phyloP scores from a whole-genome alignment of 2,113 vertebrate genomes.

The Carassius gibelio region DNA sequence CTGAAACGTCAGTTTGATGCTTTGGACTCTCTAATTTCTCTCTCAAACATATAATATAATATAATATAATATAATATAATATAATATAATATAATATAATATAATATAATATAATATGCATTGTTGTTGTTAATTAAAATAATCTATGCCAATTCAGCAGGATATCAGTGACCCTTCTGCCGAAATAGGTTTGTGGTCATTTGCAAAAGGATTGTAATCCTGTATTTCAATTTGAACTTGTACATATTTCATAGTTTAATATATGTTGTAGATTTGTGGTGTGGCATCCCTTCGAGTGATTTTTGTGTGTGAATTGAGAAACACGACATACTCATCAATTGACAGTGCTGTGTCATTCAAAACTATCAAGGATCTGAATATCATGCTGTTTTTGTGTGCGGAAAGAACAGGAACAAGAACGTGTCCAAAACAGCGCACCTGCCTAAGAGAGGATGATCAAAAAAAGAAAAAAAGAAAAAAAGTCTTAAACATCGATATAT shows the following conservation, averaged over 20 bases:
- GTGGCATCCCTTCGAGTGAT: background rate
- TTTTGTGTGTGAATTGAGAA: background rate
- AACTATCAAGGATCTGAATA: background rate
- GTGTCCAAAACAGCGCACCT: background rate
- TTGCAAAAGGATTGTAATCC: background rate
- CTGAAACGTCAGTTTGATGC: conserved; percentile 40
- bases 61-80: background rate
- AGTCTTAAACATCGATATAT: background rate
- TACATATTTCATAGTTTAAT: background rate
- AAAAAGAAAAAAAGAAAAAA: background rate
- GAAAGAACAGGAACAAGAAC: background rate
- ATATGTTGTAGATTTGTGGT: background rate
- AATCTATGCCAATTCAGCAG: background rate
- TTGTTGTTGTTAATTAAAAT: background rate
- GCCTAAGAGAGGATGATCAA: background rate
- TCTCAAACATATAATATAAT: background rate
- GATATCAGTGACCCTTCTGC: background rate
- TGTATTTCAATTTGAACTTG: background rate
- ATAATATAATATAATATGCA: background rate
- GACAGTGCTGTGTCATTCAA: background rate
- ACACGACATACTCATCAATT: background rate
- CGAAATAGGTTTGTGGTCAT: background rate
- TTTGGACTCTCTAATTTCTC: background rate
- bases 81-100: background rate
- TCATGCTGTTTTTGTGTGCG: background rate